Evolutionary conservation across 2,888 invertebrate genomes (phyloP).

Genomic region (Cephus sareptanus): DNA sequence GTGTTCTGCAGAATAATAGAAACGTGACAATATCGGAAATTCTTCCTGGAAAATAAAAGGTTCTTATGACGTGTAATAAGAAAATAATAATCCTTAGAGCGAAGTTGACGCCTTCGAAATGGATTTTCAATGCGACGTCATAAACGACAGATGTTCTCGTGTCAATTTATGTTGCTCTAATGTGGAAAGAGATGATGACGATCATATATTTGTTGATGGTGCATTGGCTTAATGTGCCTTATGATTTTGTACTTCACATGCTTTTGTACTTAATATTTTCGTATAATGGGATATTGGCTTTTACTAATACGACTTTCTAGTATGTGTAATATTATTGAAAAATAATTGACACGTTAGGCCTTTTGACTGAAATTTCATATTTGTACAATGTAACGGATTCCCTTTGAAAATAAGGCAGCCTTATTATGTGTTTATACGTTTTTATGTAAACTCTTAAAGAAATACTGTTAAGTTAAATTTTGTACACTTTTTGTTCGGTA

Average conservation of each 20-base stretch:
- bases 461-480: constrained; percentile 24
- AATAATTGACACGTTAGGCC: background rate
- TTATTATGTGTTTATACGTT: constrained; percentile 26
- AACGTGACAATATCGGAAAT: background rate
- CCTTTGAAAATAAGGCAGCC: constrained; percentile 20
- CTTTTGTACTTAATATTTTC: background rate
- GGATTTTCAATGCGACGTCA: background rate
- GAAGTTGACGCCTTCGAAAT: background rate
- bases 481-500: constrained; percentile 38
- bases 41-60: background rate
- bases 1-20: background rate
- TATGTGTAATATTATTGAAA: background rate
- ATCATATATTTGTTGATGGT: background rate
- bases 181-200: background rate
- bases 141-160: background rate
- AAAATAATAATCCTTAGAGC: background rate
- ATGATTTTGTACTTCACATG: too few species aligned
- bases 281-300: background rate
- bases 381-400: background rate
- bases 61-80: background rate
- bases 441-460: constrained; percentile 21
- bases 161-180: background rate
- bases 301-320: background rate
- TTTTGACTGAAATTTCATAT: background rate
- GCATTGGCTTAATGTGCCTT: background rate